Conservation (phyloP, 2,888 invertebrate species). For the Hypena proboscidalis region DNA sequence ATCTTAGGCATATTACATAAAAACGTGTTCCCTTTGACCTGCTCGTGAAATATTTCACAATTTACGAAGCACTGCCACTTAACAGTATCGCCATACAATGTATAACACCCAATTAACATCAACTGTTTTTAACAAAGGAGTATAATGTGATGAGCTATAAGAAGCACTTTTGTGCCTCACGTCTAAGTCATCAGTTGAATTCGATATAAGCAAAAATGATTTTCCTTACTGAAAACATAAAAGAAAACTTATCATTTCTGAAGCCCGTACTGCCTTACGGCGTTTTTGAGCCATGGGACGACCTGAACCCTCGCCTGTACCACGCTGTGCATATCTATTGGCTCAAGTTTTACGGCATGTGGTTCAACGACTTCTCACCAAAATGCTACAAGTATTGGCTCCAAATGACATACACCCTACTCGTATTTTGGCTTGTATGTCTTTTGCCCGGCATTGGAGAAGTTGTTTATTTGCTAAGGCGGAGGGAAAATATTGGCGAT, state of each 20-base stretch:
- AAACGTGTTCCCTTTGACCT: neutral
- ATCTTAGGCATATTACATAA: conserved; percentile 6
- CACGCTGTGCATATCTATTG: conserved; percentile 79
- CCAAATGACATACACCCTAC: conserved; percentile 62
- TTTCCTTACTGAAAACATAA: conserved; percentile 54
- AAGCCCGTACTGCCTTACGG: conserved; percentile 69
- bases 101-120: conserved; percentile 65
- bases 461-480: conserved; percentile 88
- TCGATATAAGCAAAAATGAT: conserved; percentile 51
- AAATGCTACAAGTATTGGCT: conserved; percentile 66
- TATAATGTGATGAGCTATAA: conserved; percentile 56
- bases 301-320: conserved; percentile 72
- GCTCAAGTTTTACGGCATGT: conserved; percentile 81
- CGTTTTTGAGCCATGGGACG: conserved; percentile 71
- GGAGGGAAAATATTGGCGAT: conserved; percentile 86
- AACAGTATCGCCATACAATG: conserved; percentile 65
- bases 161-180: conserved; percentile 61
- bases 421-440: conserved; percentile 77
- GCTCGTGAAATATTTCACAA: conserved; percentile 10
- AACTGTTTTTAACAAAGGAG: conserved; percentile 53
- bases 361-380: conserved; percentile 69
- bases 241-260: conserved; percentile 53
- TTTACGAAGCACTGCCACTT: conserved; percentile 55
- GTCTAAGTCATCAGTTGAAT: conserved; percentile 51
- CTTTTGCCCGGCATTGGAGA: conserved; percentile 84